Conservation (phyloP, 2,888 invertebrate species). For the Tetragonisca angustula region DNA sequence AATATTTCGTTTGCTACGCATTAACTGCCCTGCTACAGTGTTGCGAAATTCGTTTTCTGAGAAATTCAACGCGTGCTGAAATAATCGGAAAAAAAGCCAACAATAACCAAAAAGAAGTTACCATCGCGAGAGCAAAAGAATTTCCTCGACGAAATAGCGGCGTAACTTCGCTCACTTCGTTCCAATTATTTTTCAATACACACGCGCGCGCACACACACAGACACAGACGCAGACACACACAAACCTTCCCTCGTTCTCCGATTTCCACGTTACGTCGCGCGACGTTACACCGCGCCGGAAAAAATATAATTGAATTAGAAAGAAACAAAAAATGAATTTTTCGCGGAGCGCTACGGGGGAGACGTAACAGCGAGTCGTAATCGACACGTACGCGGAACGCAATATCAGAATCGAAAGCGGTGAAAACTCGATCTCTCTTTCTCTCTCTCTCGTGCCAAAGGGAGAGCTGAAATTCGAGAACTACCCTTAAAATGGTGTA, state of each 20-base stretch:
- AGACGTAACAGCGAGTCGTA: neutral
- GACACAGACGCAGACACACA: no score
- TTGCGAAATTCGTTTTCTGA: no score
- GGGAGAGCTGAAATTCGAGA: slow-evolving; percentile 21
- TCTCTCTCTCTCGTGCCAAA: neutral
- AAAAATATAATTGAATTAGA: neutral
- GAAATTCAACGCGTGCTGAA: neutral
- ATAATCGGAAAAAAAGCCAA: neutral
- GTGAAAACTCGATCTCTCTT: neutral
- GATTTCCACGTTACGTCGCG: neutral
- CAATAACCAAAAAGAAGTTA: neutral
- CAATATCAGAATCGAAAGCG: neutral
- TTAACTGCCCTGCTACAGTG: no score
- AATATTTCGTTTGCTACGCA: no score
- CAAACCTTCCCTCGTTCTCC: neutral
- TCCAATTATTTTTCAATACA: neutral
- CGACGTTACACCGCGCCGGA: neutral
- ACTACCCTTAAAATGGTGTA: slow-evolving; percentile 8
- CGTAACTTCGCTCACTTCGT: neutral
- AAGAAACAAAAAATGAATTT: neutral
- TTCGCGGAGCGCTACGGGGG: neutral
- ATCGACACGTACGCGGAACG: neutral
- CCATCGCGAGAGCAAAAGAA: neutral
- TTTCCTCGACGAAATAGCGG: neutral
- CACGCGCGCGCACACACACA: no score